A percentile compares a stretch with the other conserved stretches of the same genome.
These are phyloP conservation scores for Notamacropus eugenii DNA, from an alignment of 2,797 vertebrate species.

Conservation along the genomic window DNA sequence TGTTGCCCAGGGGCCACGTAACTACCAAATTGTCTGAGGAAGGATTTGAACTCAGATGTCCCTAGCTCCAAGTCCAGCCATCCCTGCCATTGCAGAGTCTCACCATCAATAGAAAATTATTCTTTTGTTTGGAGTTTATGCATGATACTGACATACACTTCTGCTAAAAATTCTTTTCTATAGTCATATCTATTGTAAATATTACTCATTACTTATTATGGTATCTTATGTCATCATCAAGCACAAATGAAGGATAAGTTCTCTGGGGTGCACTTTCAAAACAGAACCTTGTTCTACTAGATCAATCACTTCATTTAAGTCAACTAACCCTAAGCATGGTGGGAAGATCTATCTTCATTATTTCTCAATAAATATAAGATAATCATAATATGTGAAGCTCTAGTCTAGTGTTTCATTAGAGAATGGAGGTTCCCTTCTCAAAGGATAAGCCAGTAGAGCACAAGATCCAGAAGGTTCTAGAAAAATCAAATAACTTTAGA, in stretches of 20 bases:
- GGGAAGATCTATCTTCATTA: not conserved
- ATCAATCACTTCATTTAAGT: not conserved
- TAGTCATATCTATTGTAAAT: not conserved
- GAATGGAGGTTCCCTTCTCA: not conserved
- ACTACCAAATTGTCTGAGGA: too few relatives aligned
- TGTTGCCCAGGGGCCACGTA: too few relatives aligned
- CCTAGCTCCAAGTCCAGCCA: not conserved
- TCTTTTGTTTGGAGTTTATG: not conserved
- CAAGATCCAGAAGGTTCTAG: not conserved
- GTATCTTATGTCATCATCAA: not conserved
- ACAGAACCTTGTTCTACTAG: not conserved
- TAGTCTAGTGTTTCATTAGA: not conserved
- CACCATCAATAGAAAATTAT: not conserved
- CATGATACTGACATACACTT: not conserved
- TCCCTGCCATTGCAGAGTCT: not conserved
- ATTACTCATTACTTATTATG: too few relatives aligned
- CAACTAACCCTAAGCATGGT: too few relatives aligned
- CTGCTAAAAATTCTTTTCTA: not conserved
- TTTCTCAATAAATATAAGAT: not conserved
- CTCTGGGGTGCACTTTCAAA: not conserved
- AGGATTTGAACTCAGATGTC: not conserved
- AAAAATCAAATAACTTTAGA: not conserved
- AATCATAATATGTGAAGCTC: not conserved
- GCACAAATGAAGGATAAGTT: not conserved
- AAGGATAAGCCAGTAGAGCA: not conserved